Base-by-base conservation (phyloP, 2,888 invertebrate species). In the Malthinus flaveolus region DNA sequence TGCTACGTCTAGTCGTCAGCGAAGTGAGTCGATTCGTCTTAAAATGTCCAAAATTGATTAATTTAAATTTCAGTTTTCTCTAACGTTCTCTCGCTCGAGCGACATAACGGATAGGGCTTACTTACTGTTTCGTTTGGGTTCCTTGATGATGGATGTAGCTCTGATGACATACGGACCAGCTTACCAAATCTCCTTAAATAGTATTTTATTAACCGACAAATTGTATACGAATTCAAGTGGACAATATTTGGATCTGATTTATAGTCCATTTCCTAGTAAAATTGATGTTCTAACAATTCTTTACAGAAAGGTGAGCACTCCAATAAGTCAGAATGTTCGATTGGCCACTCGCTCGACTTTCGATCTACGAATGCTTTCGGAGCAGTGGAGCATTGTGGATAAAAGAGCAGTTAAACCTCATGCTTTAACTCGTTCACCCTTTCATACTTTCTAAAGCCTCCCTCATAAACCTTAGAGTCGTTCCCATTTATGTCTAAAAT, bases 141-240 rank as follows among this genome's bases (percentile, higher is more conserved):
- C 88, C 59, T 73, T 90, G 8, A 87, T 87, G 68, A 80, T 88
- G 59, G 92, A 93, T 73, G 82, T 87, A 49, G 91, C 91, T 0
- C 78, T 89, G 31, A 90, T 92, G 87, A 86, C 87, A 64, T 90
- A 84, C 73, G 93, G 93, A 0, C 88, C 90, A 0, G 91, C 90
- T 0, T 79, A 90, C 35, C 91, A 93, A 77, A 82, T 91, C 59
- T 85, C 85, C 13, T 73, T 89, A 1, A 85, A 86, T 42, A 83
- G 84, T 11, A 74, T 88, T 51, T 81, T 86, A 56, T 75, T 92
- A 33, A 87, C 89, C 0, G 92, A 93, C 73, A 90, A 90, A 75
- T 83, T 90, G 54, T 91, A 91, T 68, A 87, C 86, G 61, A 87
- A 87, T 56, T 80, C 83, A 36, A 84, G 85, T n/a, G 91, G 91